These are phyloP conservation scores for Astropecten irregularis DNA, from an alignment of 53 echinoderm and acorn worm species.

Conservation along the genomic window DNA sequence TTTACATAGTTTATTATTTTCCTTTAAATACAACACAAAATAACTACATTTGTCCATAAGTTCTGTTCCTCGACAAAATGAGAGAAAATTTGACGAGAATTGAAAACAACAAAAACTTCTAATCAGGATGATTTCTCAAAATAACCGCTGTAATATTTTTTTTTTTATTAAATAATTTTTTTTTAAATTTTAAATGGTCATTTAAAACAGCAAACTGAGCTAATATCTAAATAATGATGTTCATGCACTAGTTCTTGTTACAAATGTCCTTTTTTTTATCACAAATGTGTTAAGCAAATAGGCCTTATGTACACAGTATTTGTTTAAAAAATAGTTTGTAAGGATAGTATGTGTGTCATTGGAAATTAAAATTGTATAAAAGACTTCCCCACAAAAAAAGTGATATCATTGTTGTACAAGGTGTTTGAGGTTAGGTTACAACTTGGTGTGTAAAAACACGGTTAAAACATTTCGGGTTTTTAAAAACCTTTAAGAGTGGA, in stretches of 20 bases:
- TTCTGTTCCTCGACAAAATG: slow-evolving; percentile 9
- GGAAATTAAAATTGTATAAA: too few relatives aligned
- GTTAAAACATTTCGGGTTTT: too few relatives aligned
- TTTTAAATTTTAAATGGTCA: neutral
- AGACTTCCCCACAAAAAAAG: too few relatives aligned
- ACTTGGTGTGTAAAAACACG: too few relatives aligned
- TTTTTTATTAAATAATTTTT: neutral
- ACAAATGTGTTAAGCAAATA: slow-evolving; percentile 11
- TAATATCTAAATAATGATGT: neutral
- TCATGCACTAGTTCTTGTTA: slow-evolving; percentile 38
- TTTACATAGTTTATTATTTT: slow-evolving; percentile 53
- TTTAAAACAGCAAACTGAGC: neutral
- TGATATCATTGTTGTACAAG: too few relatives aligned
- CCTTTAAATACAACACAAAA: slow-evolving; percentile 58
- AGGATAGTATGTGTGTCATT: neutral
- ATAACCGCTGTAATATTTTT: too few relatives aligned
- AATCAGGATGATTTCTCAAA: neutral
- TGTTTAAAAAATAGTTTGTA: neutral
- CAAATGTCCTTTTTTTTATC: slow-evolving; percentile 20
- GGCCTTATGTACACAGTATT: slow-evolving; percentile 38
- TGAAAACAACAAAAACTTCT: too few relatives aligned
- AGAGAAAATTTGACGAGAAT: too few relatives aligned
- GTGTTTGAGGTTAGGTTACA: too few relatives aligned
- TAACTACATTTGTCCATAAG: slow-evolving; percentile 19
- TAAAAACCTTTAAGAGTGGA: too few relatives aligned